These are phyloP conservation scores for Stictonetta naevosa DNA, from an alignment of 2,113 vertebrate species.

Conservation along the genomic window DNA sequence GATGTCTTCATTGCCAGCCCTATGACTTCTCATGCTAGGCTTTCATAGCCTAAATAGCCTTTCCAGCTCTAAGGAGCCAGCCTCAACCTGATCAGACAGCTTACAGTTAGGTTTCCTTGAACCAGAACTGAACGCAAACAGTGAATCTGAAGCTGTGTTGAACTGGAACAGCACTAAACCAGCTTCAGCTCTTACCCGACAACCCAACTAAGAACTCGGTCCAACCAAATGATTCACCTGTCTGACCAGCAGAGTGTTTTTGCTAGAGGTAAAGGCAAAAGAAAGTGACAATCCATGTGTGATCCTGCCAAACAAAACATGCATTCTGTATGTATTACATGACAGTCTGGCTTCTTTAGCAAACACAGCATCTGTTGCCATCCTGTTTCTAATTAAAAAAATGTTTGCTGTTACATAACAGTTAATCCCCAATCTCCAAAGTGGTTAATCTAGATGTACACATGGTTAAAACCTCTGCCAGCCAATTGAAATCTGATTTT, in stretches of 20 bases:
- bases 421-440: background rate
- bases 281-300: background rate
- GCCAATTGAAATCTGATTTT: background rate
- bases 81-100: background rate
- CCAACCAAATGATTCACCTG: background rate
- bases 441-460: slow-evolving; percentile 1
- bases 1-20: background rate
- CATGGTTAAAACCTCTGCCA: background rate
- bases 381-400: slow-evolving; percentile 19
- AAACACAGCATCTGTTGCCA: slow-evolving; percentile 20
- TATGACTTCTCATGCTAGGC: background rate
- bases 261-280: background rate
- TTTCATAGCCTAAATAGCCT: background rate
- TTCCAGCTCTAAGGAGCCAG: background rate
- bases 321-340: background rate
- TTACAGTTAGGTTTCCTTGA: background rate
- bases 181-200: background rate
- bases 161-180: background rate
- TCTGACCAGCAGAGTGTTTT: background rate
- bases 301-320: background rate
- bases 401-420: background rate
- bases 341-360: background rate
- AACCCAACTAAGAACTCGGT: background rate
- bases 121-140: background rate
- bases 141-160: background rate